Evolutionary conservation across 1,140 invertebrate genomes (phyloP), one percentile per base, ranked within the genome.

Genomic region (Lepidostoma basale): DNA sequence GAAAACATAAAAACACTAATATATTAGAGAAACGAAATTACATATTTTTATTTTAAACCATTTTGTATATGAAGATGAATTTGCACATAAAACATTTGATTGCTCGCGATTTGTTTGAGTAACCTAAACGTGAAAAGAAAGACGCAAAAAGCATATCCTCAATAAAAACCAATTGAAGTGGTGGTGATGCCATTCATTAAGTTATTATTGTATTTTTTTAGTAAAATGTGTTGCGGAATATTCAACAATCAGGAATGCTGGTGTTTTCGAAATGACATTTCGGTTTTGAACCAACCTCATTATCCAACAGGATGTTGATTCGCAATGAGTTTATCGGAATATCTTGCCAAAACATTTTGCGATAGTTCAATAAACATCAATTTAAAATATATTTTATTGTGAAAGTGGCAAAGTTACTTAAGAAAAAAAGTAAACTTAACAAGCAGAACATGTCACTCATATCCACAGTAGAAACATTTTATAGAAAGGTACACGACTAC

Each of bases 311-410:
- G 26, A 44, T 67, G 30, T 47, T 56, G 56, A 72, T 62, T 28
- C 36, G 30, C n/a, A 62, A 68, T 1, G 58, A 47, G 45, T 36
- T 44, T 20, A 42, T 62, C 36, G 62, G 67, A 56, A 66, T 62
- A 2, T 72, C 70, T 45, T 59, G 33, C 70, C 70, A 72, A 68
- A 66, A 72, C 70, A 72, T 72, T 47, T 39, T 68, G 40, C 33
- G 16, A 60, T n/a, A 42, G 28, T 66, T 47, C 26, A 56, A 56
- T 44, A 56, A 26, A 44, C 36, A 47, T 62, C 44, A 66, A 39
- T 56, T 54, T 39, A 58, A 56, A 66, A 56, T 56, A 58, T 56
- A 44, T 16, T 47, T 56, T 42, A 44, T 42, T 44, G 52, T 58
- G 63, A 42, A 66, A 56, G 36, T 52, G 63, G 36, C 45, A 56